phyloP scores from a whole-genome alignment of 2,113 vertebrate species.

The Abramis brama region DNA sequence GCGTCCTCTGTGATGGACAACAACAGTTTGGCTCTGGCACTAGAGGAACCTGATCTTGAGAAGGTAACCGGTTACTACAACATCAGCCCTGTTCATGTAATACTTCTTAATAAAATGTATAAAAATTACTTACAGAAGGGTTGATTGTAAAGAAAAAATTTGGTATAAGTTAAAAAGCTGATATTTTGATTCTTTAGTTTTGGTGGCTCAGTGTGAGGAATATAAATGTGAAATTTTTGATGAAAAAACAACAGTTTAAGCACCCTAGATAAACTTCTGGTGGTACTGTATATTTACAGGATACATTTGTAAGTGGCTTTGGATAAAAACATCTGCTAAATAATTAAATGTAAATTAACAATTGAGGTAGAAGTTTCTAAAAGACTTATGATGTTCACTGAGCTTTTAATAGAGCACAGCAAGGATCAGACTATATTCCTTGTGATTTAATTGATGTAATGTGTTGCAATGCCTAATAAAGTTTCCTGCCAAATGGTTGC shows the following conservation, averaged over 20 bases:
- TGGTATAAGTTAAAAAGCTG: not conserved
- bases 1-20: conserved; percentile 99
- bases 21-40: conserved; percentile 89
- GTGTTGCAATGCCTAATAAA: not conserved
- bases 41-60: conserved; percentile 94
- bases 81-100: not conserved
- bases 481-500: not conserved
- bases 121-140: not conserved
- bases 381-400: not conserved
- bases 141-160: not conserved
- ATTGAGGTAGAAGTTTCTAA: not conserved
- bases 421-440: not conserved
- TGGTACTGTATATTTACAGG: too few relatives aligned
- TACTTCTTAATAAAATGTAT: not conserved
- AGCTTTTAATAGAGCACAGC: not conserved
- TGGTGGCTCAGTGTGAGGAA: not conserved
- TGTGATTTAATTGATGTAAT: not conserved
- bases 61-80: conserved; percentile 75
- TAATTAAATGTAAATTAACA: too few relatives aligned
- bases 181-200: not conserved
- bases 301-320: too few relatives aligned
- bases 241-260: not conserved
- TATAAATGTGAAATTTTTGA: not conserved
- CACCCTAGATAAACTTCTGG: not conserved
- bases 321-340: too few relatives aligned